phyloP scores from a whole-genome alignment of 2,888 invertebrate genomes.

The Drosophila setosimentum region DNA sequence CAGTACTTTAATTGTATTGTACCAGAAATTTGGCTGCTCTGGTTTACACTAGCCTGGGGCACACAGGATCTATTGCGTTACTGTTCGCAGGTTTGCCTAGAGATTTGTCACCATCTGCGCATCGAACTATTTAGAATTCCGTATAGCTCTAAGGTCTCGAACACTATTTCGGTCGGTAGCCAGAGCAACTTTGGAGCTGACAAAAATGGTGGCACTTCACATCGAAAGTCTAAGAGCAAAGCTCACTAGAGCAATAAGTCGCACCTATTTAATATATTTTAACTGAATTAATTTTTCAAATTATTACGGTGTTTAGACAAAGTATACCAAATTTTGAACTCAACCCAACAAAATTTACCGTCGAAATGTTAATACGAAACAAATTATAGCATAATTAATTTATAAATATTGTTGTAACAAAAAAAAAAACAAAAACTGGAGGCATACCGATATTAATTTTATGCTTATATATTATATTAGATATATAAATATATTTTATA shows the following conservation, averaged over 20 bases:
- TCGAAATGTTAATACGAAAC: constrained; percentile 53
- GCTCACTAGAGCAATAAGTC: constrained; percentile 47
- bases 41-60: constrained; percentile 96
- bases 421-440: constrained; percentile 34
- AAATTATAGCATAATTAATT: constrained; percentile 57
- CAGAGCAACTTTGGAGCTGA: constrained; percentile 72
- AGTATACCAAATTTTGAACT: constrained; percentile 42
- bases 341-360: constrained; percentile 74
- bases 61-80: constrained; percentile 93
- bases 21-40: constrained; percentile 95
- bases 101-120: constrained; percentile 95
- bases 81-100: constrained; percentile 94
- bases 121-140: constrained; percentile 95
- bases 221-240: constrained; percentile 83
- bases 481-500: constrained; percentile 70
- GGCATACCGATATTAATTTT: constrained; percentile 67
- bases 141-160: constrained; percentile 84
- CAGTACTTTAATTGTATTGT: constrained; percentile 98
- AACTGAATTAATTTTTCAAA: constrained; percentile 48
- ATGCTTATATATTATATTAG: constrained; percentile 52
- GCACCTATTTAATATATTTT: no score
- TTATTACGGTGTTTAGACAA: constrained; percentile 31
- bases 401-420: constrained; percentile 56
- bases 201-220: constrained; percentile 83
- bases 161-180: constrained; percentile 63